Percentiles rank a stretch among this genome's conserved stretches.
phyloP scores from a whole-genome alignment of 2,113 vertebrate species.

The Lota lota region DNA sequence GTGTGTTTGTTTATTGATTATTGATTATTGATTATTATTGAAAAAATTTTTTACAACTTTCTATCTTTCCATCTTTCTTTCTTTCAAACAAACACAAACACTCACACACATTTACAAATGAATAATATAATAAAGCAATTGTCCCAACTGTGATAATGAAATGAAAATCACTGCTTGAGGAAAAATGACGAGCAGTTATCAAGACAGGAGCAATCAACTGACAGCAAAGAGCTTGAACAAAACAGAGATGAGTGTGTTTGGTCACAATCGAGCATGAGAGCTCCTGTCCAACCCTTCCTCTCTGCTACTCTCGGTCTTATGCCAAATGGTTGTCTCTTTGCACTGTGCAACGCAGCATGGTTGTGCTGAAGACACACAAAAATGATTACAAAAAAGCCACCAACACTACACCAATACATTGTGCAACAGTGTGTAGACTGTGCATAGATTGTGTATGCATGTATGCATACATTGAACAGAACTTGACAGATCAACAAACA shows the following conservation, averaged over 20 bases:
- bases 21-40: constrained; percentile 8
- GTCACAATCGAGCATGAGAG: too few species aligned
- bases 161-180: constrained; percentile 29
- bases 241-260: too few species aligned
- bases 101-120: not conserved
- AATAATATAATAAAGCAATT: constrained; percentile 29
- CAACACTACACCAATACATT: too few species aligned
- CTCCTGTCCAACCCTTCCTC: constrained; percentile 50
- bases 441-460: too few species aligned
- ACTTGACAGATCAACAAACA: too few species aligned
- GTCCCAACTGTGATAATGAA: constrained; percentile 39
- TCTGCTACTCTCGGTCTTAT: constrained; percentile 2
- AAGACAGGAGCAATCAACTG: constrained; percentile 41
- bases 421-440: too few species aligned
- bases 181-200: constrained; percentile 28
- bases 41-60: not conserved
- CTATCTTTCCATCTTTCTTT: not conserved
- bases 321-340: constrained; percentile 26
- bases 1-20: constrained; percentile 17
- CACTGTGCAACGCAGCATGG: not conserved
- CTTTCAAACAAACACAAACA: constrained; percentile 7
- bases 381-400: too few species aligned
- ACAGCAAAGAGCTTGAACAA: constrained; percentile 22
- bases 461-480: too few species aligned
- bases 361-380: too few species aligned